Evolutionary conservation across 2,888 invertebrate species (phyloP), one percentile per base, ranked within the genome.

Genomic region (Hemaris fuciformis): DNA sequence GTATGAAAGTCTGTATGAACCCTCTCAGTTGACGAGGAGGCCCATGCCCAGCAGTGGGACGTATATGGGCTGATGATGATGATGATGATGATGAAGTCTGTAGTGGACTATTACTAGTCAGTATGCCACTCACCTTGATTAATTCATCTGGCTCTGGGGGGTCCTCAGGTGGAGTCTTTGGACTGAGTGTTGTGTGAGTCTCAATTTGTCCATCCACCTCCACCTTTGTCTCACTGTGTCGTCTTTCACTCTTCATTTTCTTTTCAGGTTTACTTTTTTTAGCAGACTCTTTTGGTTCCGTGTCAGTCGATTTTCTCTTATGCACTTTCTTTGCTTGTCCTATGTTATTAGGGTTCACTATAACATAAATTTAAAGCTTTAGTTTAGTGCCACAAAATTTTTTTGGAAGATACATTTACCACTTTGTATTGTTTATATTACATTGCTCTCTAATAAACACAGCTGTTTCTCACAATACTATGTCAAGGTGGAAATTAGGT

Each of bases 111-210:
- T 18, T 38, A 18, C 8, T 23, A 23, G n/a, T n/a, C n/a, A n/a
- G 3, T 13, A 31, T 15, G n/a, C 34, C 13, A 34, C 71, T 69
- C 64, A 95, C 95, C 91, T 97, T 97, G 65, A 99, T 96, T 31
- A 99, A 93, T 76, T 98, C 98, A 79, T 99, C 98, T 0, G 98
- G 96, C 88, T 99, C 98, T 0, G 98, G 98, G 0, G 98, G 97
- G 80, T 98, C 98, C 1, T 96, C 96, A 0, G 95, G 95, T 0
- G 97, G 96, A 6, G 96, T 94, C 75, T 95, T 95, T 0, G 97
- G 97, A 77, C 97, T 97, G 61, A 97, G 90, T 20, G 96, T 96
- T 2, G 95, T 94, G 75, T 96, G 96, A 0, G 95, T 94, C 78
- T 96, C 96, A 65, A 96, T 94, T 68, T 95, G 95, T 20, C 96